phyloP scores from a whole-genome alignment of 2,888 invertebrate genomes.

The Galeruca laticollis region DNA sequence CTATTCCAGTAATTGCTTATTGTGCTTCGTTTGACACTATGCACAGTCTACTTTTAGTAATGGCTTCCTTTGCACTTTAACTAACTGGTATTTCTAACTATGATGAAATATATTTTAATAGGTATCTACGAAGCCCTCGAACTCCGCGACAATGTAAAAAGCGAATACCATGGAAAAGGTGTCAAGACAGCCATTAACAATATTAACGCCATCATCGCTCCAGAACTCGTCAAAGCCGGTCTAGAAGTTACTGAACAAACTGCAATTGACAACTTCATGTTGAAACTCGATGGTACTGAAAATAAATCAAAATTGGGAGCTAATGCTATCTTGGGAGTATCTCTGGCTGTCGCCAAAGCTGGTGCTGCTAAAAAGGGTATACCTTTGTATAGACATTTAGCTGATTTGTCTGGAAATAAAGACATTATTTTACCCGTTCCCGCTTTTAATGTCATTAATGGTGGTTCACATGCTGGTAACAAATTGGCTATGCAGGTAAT shows the following conservation, averaged over 20 bases:
- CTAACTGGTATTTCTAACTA: background rate
- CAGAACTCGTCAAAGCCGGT: conserved; percentile 81
- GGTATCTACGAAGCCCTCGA: conserved; percentile 97
- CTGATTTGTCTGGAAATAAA: conserved; percentile 92
- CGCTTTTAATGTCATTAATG: conserved; percentile 99
- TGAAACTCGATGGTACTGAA: conserved; percentile 94
- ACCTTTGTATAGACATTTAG: conserved; percentile 92
- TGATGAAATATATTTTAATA: conserved; percentile 26
- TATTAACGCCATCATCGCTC: conserved; percentile 85
- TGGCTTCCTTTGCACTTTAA: background rate
- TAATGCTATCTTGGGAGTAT: conserved; percentile 97
- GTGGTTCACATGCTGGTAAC: conserved; percentile 99
- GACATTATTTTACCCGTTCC: conserved; percentile 95
- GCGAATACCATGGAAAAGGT: conserved; percentile 94
- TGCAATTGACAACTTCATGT: conserved; percentile 88
- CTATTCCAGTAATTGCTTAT: no score
- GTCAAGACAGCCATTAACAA: conserved; percentile 94
- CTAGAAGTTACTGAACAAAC: conserved; percentile 92
- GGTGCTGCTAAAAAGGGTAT: conserved; percentile 95
- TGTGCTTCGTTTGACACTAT: no score
- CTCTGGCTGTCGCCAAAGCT: conserved; percentile 96
- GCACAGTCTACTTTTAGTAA: no score
- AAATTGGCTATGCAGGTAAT: conserved; percentile 89
- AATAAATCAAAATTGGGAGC: conserved; percentile 97
- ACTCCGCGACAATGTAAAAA: conserved; percentile 91